phyloP scores from a whole-genome alignment of 2,113 vertebrate species.

The Syngnathus typhle region DNA sequence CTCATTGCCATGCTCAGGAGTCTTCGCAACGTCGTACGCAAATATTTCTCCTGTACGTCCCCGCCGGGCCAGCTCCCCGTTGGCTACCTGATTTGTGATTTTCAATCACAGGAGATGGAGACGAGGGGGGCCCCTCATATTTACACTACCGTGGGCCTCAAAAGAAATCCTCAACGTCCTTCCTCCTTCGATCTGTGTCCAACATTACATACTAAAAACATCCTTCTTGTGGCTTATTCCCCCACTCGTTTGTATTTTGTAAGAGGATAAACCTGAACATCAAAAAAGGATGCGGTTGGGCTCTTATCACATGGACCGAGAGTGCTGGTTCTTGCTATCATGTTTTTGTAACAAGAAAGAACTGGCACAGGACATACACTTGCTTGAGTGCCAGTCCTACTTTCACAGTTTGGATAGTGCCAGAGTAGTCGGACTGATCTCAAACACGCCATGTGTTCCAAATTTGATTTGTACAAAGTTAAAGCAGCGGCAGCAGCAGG shows the following conservation, averaged over 20 bases:
- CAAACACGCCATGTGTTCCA: constrained; percentile 48
- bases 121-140: constrained; percentile 42
- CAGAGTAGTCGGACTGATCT: constrained; percentile 54
- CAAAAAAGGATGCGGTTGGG: constrained; percentile 30
- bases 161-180: constrained; percentile 39
- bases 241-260: constrained; percentile 35
- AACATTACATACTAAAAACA: constrained; percentile 18
- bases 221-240: constrained; percentile 52
- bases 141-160: constrained; percentile 36
- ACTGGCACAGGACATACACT: constrained; percentile 55
- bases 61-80: constrained; percentile 43
- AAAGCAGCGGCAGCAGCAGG: constrained; percentile 10
- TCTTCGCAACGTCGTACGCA: constrained; percentile 18
- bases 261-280: constrained; percentile 41
- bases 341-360: constrained; percentile 28
- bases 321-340: not conserved
- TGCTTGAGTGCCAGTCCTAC: constrained; percentile 56
- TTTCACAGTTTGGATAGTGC: constrained; percentile 54
- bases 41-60: constrained; percentile 30
- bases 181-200: constrained; percentile 31
- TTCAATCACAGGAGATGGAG: constrained; percentile 50
- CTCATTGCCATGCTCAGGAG: constrained; percentile 18
- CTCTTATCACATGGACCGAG: constrained; percentile 12
- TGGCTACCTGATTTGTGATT: constrained; percentile 44
- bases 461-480: constrained; percentile 47